Conservation (phyloP, 2,888 invertebrate species). For the Norana najaformis region DNA sequence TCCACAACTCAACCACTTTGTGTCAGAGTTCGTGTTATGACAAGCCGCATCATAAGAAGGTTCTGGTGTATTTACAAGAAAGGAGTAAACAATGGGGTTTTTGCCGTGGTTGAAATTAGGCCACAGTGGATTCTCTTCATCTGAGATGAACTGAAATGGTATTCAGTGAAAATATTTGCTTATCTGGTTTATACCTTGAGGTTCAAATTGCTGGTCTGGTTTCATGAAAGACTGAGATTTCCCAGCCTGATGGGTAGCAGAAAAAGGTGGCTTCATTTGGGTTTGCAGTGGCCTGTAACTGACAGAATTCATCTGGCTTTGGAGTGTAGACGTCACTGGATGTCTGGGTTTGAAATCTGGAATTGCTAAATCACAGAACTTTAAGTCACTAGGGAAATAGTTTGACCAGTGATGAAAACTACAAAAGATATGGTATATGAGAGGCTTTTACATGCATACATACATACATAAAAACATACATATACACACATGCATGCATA, state of each 20-base stretch:
- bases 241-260: no score
- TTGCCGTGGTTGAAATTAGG: no score
- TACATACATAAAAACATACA: not conserved
- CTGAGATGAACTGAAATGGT: no score
- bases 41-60: no score
- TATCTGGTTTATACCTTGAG: not conserved
- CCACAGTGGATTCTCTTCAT: no score
- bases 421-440: not conserved
- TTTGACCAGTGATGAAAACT: not conserved
- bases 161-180: no score
- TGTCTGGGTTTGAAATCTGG: conserved; percentile 13
- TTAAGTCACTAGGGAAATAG: not conserved
- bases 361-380: not conserved
- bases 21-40: no score
- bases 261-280: no score
- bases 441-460: not conserved
- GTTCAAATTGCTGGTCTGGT: not conserved
- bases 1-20: no score
- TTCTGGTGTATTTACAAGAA: no score
- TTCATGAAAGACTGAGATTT: not conserved
- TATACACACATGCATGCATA: not conserved
- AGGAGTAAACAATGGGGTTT: no score
- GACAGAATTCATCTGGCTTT: not conserved
- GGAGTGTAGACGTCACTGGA: not conserved
- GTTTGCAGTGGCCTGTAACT: not conserved